Conservation (phyloP, 2,888 invertebrate species). For the Auanema freiburgensis region DNA sequence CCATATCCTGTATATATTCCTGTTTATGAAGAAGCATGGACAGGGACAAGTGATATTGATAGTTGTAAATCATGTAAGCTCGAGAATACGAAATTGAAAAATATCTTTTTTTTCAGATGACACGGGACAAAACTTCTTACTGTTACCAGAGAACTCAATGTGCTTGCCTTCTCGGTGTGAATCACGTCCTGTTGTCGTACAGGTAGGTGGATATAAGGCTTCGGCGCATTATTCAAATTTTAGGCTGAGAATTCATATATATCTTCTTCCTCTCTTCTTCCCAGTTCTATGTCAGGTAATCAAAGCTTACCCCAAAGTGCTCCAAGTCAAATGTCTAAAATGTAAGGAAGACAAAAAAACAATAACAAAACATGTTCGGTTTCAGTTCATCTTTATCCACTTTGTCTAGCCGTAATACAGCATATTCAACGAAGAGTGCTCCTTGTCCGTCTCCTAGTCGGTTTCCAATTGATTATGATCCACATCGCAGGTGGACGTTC, state of each 20-base stretch:
- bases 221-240: background rate
- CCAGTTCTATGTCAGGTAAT: constrained; percentile 7
- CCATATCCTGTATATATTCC: constrained; percentile 18
- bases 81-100: background rate
- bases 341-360: constrained; percentile 7
- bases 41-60: constrained; percentile 45
- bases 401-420: constrained; percentile 9
- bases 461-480: constrained; percentile 45
- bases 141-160: constrained; percentile 37
- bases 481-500: constrained; percentile 59
- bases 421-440: constrained; percentile 34
- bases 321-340: constrained; percentile 15
- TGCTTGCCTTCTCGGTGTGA: constrained; percentile 44
- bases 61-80: constrained; percentile 19
- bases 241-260: constrained; percentile 19
- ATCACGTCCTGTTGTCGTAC: constrained; percentile 36
- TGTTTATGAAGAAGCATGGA: constrained; percentile 39
- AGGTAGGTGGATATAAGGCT: constrained; percentile 12
- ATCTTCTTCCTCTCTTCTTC: constrained; percentile 14
- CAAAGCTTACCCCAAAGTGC: constrained; percentile 7
- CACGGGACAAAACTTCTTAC: constrained; percentile 20
- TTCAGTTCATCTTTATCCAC: constrained; percentile 7
- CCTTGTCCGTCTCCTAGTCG: constrained; percentile 33
- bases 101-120: background rate
- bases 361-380: background rate